Evolutionary conservation across 2,797 vertebrate genomes (phyloP).

Genomic region (Amblyopsis hoosieri): DNA sequence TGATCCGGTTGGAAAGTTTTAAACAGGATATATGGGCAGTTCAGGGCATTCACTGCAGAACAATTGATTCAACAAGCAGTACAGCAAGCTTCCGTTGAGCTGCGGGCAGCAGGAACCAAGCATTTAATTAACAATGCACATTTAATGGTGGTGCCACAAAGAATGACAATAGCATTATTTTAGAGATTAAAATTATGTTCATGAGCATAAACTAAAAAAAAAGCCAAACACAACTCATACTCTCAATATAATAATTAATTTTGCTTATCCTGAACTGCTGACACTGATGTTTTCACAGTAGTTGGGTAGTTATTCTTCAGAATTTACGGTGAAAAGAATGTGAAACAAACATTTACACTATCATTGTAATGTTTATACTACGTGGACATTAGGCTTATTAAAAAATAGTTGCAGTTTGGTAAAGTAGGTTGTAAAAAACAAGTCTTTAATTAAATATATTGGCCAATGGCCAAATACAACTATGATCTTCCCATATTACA

Average conservation of each 20-base stretch:
- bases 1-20: background rate
- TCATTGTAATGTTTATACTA: too few relatives aligned
- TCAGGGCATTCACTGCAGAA: conserved; percentile 52
- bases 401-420: too few relatives aligned
- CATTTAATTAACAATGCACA: conserved; percentile 42
- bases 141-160: conserved; percentile 45
- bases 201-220: background rate
- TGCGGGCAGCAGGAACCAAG: conserved; percentile 50
- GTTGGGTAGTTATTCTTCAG: too few relatives aligned
- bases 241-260: conserved; percentile 19
- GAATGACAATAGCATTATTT: conserved; percentile 37
- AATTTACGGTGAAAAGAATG: conserved; percentile 6
- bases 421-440: too few relatives aligned
- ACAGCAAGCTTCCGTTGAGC: conserved; percentile 2
- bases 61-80: conserved; percentile 34
- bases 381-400: too few relatives aligned
- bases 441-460: background rate
- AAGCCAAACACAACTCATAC: conserved; percentile 10
- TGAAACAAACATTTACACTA: background rate
- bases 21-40: conserved; percentile 18
- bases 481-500: conserved; percentile 13
- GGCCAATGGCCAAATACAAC: conserved; percentile 2
- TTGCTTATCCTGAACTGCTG: conserved; percentile 11
- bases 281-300: background rate
- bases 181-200: conserved; percentile 19